Conservation (phyloP, 2,113 vertebrate species). For the Amphilophus citrinellus region DNA sequence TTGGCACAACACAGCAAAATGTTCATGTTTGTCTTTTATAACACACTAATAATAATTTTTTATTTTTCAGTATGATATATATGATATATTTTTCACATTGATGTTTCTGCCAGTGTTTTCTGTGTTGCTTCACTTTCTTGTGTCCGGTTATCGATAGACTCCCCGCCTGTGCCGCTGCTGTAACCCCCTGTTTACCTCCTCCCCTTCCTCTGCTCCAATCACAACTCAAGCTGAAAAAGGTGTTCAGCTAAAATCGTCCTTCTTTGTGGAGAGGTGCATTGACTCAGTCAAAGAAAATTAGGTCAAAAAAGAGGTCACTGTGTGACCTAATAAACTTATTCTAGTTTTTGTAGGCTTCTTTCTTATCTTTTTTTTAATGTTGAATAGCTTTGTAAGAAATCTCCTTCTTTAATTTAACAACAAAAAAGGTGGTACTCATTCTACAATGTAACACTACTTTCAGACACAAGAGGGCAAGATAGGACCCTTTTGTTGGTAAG, state of each 20-base stretch:
- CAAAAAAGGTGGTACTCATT: not conserved
- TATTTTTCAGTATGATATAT: not conserved
- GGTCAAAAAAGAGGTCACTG: not conserved
- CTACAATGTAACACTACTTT: slow-evolving; percentile 1
- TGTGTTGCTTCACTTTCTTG: slow-evolving; percentile 12
- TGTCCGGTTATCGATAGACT: slow-evolving; percentile 15
- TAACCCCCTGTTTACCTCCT: slow-evolving; percentile 43
- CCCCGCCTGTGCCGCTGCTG: slow-evolving; percentile 16
- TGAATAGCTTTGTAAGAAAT: not conserved
- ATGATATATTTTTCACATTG: not conserved
- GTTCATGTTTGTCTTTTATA: not conserved
- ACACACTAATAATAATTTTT: not conserved
- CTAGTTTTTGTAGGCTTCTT: not conserved
- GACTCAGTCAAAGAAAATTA: not conserved
- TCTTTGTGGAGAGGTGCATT: slow-evolving; percentile 28
- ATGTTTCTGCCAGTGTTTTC: not conserved
- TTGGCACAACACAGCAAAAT: not conserved
- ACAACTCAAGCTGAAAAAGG: slow-evolving; percentile 40
- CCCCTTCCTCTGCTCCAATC: slow-evolving; percentile 67
- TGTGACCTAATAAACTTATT: not conserved
- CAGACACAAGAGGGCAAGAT: slow-evolving; percentile 51
- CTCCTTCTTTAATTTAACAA: not conserved
- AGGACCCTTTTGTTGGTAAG: not conserved
- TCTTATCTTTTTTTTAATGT: not conserved
- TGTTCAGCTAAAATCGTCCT: slow-evolving; percentile 46